Conservation (phyloP, 2,113 vertebrate species). For the Athene noctua region DNA sequence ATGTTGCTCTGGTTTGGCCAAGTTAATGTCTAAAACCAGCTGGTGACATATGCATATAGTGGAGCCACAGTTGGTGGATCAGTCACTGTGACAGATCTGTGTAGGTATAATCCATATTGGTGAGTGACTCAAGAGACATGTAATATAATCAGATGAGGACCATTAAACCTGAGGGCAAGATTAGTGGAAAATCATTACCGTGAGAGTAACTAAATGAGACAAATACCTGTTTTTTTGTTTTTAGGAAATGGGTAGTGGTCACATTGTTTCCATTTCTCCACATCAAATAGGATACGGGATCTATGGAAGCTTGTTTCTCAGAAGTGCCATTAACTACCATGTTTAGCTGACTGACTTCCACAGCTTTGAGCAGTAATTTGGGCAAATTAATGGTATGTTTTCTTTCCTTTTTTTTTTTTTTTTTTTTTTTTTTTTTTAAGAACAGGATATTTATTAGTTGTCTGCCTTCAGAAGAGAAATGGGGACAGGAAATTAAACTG, state of each 20-base stretch:
- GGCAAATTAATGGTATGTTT: background rate
- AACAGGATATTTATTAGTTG: background rate
- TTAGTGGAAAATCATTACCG: background rate
- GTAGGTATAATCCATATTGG: no score
- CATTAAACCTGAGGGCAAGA: background rate
- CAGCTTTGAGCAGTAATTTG: background rate
- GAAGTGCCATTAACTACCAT: background rate
- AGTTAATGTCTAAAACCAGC: background rate
- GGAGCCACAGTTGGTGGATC: background rate
- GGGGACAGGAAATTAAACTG: slow-evolving; percentile 65
- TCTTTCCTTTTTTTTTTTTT: background rate
- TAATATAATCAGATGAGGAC: background rate
- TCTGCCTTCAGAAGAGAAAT: slow-evolving; percentile 4
- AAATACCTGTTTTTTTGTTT: background rate
- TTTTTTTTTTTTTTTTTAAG: background rate
- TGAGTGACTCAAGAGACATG: background rate
- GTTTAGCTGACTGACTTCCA: background rate
- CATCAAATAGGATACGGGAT: background rate
- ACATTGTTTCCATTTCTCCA: background rate
- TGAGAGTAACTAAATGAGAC: background rate
- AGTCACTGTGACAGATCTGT: background rate
- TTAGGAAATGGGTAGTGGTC: background rate
- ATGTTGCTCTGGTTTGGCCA: accelerated
- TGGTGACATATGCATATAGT: background rate
- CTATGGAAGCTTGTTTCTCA: background rate